Conservation (phyloP, 2,888 invertebrate genomes). For the Podotricha telesiphe region DNA sequence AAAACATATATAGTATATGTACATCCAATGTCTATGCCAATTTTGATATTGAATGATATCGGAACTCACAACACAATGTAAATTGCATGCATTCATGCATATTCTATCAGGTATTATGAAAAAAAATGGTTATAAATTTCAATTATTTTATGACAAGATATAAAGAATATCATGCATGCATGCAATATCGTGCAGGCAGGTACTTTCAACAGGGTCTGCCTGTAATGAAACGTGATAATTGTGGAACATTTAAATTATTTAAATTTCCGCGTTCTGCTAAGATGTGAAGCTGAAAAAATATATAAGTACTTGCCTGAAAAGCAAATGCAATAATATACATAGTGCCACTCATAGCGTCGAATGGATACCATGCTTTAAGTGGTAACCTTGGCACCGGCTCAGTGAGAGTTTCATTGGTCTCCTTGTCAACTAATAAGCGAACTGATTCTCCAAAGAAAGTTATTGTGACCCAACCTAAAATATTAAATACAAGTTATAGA, state of each 20-base stretch:
- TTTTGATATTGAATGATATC: too few relatives aligned
- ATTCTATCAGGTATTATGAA: too few relatives aligned
- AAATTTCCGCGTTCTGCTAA: too few relatives aligned
- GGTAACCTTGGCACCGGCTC: conserved; percentile 89
- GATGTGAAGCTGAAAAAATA: neutral
- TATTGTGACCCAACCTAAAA: conserved; percentile 88
- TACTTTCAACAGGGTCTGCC: too few relatives aligned
- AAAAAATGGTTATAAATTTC: too few relatives aligned
- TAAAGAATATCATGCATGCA: too few relatives aligned
- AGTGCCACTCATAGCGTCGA: conserved; percentile 87
- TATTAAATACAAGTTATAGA: neutral
- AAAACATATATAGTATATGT: neutral
- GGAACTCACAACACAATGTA: too few relatives aligned
- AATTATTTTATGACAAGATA: too few relatives aligned
- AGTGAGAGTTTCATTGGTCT: conserved; percentile 87
- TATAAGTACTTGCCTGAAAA: conserved; percentile 81
- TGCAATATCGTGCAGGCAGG: too few relatives aligned
- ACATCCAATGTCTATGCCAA: neutral
- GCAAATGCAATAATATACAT: conserved; percentile 86
- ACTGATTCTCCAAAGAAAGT: conserved; percentile 92
- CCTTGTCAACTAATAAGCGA: conserved; percentile 86
- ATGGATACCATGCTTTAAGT: conserved; percentile 91
- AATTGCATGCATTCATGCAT: too few relatives aligned
- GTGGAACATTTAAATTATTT: too few relatives aligned
- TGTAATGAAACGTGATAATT: too few relatives aligned